Base-by-base conservation (phyloP, 2,797 vertebrate genomes). In the Pristis pectinata region DNA sequence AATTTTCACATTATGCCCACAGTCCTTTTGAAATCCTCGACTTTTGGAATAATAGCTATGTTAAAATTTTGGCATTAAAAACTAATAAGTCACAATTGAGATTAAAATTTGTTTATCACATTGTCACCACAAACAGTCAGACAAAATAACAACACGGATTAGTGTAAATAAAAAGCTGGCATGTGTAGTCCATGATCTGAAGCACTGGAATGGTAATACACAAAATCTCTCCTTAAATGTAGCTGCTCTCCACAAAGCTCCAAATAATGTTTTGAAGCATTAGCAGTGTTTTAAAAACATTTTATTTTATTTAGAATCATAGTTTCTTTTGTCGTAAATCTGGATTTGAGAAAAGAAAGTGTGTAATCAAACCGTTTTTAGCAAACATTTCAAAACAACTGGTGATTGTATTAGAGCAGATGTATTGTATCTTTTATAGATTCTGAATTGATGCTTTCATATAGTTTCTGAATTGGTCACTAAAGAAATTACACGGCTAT, bases 121-220 rank as follows among this genome's bases (percentile, higher is more conserved):
- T 44, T 53, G 70, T 94, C 67, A n/a, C 92, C 92, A 76, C 44
- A 94, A 87, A 53, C 70, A 94, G 70, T 24, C 49, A 53, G 49
- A 34, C 67, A n/a, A 93, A 94, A 94, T 74, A 93, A 93, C 41
- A 72, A 93, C 91, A 53, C 49, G 22, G 41, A 93, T 72, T 93
- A 41, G 61, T 93, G 64, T 37, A 93, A 72, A 44, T 76, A 53
- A 94, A 74, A 76, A 0, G 30, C 30, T 94, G 70, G 27, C 44
- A 22, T 49, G 41, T 22, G 11, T 9, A 30, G 41, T 17, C 61
- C n/a, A 93, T 41, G 70, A 70, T 93, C 92, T 93, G 92, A 76
- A 49, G 44, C 13, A 7, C 6, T 56, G 13, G 27, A 94, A 94
- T 53, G 67, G 19, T 94, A 76, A 74, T 76, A 30, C 49, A 76